phyloP scores from a whole-genome alignment of 53 echinoderm and acorn worm genomes.

The Mesocentrotus franciscanus region DNA sequence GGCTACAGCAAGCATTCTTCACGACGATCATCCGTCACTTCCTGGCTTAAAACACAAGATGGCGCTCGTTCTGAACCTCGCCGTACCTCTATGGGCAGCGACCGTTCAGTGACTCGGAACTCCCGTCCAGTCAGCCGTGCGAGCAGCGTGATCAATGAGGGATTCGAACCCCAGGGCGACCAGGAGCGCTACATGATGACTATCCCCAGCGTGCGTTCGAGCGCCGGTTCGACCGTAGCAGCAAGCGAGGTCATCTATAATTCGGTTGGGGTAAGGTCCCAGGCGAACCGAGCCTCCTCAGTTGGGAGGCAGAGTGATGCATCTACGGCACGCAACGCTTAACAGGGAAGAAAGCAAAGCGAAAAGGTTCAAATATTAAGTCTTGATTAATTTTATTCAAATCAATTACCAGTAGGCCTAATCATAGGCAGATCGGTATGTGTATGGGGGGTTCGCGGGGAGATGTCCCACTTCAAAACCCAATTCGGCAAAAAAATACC shows the following conservation, averaged over 20 bases:
- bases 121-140: slow-evolving; percentile 26
- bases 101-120: background rate
- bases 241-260: slow-evolving; percentile 44
- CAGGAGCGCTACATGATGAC: background rate
- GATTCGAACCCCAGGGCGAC: slow-evolving; percentile 6
- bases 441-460: no score
- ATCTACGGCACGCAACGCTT: background rate
- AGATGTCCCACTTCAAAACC: no score
- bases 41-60: slow-evolving; percentile 36
- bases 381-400: background rate
- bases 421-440: no score
- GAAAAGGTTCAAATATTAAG: background rate
- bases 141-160: background rate
- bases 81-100: slow-evolving; percentile 11
- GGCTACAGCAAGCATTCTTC: slow-evolving; percentile 21
- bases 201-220: slow-evolving; percentile 22
- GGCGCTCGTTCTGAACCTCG: slow-evolving; percentile 18
- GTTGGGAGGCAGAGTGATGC: background rate
- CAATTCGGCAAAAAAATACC: no score
- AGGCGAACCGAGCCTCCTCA: background rate
- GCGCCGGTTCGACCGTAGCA: slow-evolving; percentile 24
- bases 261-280: background rate
- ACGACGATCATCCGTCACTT: background rate
- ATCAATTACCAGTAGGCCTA: no score
- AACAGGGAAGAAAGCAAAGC: background rate